phyloP scores from a whole-genome alignment of 1,140 invertebrate genomes.

The Carcinoscorpius rotundicauda region DNA sequence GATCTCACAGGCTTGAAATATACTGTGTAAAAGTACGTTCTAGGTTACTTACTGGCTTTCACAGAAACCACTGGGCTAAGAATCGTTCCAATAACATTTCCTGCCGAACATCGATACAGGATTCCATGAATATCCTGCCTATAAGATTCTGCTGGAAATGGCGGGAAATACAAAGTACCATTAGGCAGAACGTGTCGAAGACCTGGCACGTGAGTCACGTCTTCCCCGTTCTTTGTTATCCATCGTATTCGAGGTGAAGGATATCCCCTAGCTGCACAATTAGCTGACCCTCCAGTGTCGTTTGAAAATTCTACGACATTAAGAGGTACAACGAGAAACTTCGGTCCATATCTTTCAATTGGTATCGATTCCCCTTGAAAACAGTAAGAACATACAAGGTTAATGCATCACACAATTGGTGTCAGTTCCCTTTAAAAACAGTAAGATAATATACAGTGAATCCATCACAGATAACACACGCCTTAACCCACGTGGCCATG shows the following conservation, averaged over 20 bases:
- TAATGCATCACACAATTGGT: no score
- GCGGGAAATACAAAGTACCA: constrained; percentile 31
- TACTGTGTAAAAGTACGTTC: no score
- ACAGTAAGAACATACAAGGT: no score
- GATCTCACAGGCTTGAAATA: no score
- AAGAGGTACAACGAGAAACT: constrained; percentile 10
- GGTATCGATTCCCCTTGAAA: no score
- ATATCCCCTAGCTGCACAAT: constrained; percentile 78
- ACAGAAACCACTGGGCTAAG: constrained; percentile 30
- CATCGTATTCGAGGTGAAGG: constrained; percentile 85
- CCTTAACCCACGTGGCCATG: no score
- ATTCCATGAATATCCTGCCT: constrained; percentile 27
- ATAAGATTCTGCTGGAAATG: constrained; percentile 28
- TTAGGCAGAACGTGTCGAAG: constrained; percentile 48
- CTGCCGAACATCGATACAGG: constrained; percentile 31
- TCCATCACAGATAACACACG: no score
- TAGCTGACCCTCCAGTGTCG: constrained; percentile 78
- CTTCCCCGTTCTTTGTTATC: constrained; percentile 40
- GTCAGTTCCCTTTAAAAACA: no score
- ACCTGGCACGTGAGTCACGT: constrained; percentile 45
- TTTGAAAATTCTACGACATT: constrained; percentile 11
- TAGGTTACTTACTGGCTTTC: constrained; percentile 28
- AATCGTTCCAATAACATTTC: constrained; percentile 28
- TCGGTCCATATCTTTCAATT: constrained; percentile 1
- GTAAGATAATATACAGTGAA: no score